Conservation (phyloP, 1,140 invertebrate genomes). For the Meloidogyne exigua region DNA sequence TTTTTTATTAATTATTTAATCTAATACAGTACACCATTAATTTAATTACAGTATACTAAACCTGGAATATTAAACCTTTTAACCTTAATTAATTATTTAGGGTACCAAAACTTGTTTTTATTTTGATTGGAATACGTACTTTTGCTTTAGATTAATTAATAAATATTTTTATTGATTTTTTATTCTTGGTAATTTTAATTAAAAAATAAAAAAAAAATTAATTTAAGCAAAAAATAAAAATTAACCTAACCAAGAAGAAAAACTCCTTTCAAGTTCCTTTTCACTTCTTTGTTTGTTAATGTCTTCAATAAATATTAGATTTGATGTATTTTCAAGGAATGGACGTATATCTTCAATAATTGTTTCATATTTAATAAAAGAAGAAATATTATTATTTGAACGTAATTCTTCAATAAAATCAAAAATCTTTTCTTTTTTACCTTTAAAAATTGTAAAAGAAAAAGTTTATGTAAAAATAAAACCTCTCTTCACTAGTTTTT, state of each 20-base stretch:
- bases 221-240: too few species aligned
- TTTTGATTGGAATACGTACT: too few species aligned
- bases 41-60: too few species aligned
- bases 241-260: not conserved
- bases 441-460: not conserved
- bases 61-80: too few species aligned
- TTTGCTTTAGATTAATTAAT: too few species aligned
- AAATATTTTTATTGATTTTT: too few species aligned
- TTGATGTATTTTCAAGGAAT: not conserved
- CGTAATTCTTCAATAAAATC: not conserved
- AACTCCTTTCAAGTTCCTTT: not conserved
- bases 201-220: too few species aligned
- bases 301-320: not conserved
- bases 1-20: too few species aligned
- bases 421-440: not conserved
- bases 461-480: not conserved
- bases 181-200: too few species aligned
- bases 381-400: conserved; percentile 2
- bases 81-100: too few species aligned
- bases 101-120: too few species aligned
- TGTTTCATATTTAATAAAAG: not conserved
- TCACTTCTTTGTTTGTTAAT: not conserved
- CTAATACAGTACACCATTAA: too few species aligned
- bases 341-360: conserved; percentile 3
- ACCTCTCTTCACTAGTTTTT: conserved; percentile 5